phyloP scores from a whole-genome alignment of 2,797 vertebrate species.

The Holocentrus rufus region DNA sequence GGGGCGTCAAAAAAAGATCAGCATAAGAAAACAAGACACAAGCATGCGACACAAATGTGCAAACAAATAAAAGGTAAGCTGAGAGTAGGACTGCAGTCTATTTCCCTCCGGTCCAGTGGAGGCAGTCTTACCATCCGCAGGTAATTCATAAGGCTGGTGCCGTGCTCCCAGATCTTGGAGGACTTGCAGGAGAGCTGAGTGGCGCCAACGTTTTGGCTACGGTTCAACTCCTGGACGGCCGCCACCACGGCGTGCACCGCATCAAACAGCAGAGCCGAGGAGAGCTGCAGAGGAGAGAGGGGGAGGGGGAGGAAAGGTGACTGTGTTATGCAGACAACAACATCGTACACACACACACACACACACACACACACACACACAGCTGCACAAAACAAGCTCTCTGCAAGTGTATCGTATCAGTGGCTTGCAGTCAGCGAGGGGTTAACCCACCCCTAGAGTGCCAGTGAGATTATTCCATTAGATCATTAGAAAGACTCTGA shows the following conservation, averaged over 20 bases:
- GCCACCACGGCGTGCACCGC: conserved; percentile 93
- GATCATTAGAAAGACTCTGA: conserved; percentile 76
- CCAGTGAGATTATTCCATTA: conserved; percentile 75
- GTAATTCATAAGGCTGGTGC: conserved; percentile 99
- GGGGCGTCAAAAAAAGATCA: neutral
- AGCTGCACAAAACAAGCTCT: conserved; percentile 46
- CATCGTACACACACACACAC: conserved; percentile 24
- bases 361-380: conserved; percentile 22
- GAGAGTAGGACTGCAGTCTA: neutral
- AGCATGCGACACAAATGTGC: neutral
- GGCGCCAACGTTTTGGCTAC: conserved; percentile 97
- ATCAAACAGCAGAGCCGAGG: conserved; percentile 95
- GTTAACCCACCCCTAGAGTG: conserved; percentile 72
- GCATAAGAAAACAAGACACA: neutral
- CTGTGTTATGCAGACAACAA: conserved; percentile 54
- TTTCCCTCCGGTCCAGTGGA: conserved; percentile 30
- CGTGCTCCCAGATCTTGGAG: conserved; percentile 98
- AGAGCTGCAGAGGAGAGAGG: conserved; percentile 84
- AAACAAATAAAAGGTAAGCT: neutral
- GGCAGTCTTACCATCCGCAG: conserved; percentile 93
- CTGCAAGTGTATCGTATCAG: conserved; percentile 47
- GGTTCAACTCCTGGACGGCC: conserved; percentile 95
- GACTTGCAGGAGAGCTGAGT: conserved; percentile 97
- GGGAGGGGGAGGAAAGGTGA: conserved; percentile 42
- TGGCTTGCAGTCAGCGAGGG: conserved; percentile 53